These are phyloP conservation scores for Mastomys natalensis DNA, from an alignment of 2,113 vertebrate species.

Conservation along the genomic window DNA sequence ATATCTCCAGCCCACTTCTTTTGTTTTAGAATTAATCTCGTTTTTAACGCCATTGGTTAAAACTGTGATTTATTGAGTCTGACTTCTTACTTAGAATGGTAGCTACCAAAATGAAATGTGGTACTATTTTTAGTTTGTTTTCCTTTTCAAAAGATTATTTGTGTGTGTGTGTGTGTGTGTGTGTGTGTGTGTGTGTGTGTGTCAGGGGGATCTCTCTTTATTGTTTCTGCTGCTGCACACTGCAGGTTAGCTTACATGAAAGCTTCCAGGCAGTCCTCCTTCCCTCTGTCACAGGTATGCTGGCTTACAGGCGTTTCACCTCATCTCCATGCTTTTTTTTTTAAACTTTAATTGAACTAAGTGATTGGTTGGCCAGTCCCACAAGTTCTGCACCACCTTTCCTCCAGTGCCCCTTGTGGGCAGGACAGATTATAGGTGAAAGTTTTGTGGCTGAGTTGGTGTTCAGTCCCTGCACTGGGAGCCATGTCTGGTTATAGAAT, in stretches of 20 bases:
- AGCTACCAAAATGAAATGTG: not conserved
- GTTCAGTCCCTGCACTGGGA: not conserved
- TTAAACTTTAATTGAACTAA: not conserved
- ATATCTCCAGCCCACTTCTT: not conserved
- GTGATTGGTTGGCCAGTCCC: not conserved
- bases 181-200: not conserved
- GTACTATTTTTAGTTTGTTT: not conserved
- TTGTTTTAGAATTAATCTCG: slow-evolving; percentile 45
- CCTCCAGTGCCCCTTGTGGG: too few species aligned
- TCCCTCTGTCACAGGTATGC: too few species aligned
- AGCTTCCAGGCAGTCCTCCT: not conserved
- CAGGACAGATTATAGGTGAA: not conserved
- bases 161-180: not conserved
- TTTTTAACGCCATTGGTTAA: slow-evolving; percentile 24
- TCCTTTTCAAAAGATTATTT: not conserved
- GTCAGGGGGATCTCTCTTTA: not conserved
- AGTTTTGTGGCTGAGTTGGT: not conserved
- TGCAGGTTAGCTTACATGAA: not conserved
- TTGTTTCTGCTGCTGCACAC: not conserved
- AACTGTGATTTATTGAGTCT: not conserved
- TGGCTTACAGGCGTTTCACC: not conserved
- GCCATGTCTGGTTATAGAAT: not conserved
- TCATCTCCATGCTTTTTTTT: too few species aligned
- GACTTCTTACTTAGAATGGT: not conserved
- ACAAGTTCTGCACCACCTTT: not conserved